Evolutionary conservation across 1,140 invertebrate genomes (phyloP), one percentile per base, ranked within the genome.

Genomic region (Drosophila serrata): DNA sequence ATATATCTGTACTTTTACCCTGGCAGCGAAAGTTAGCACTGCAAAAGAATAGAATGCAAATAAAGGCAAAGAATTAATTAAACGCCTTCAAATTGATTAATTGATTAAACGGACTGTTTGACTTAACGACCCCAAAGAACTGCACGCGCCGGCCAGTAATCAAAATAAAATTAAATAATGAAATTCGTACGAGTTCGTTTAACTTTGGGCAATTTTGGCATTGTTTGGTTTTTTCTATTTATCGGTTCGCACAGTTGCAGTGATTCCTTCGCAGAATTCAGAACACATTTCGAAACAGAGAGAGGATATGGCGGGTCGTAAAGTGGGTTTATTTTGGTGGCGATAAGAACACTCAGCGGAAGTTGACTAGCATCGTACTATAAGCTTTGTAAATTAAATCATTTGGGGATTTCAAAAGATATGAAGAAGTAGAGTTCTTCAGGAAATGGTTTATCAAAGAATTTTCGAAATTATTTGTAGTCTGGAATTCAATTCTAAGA

Each of bases 21-120:
- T 37, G 65, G 61, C 65, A 67, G 62, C 65, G 22, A 53, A 31
- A 45, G 31, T 29, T 37, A 40, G n/a, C 33, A 65, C 43, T 82
- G 74, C 49, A 65, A 75, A 12, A 6, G 3, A 9, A n/a, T 19
- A 37, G 42, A 58, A 79, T 39, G 42, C 24, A 68, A 55, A 46
- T 22, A 78, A 63, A 80, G 73, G 51, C 67, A 46, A 42, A 46
- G 51, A 77, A 80, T 82, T 88, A 87, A 84, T 87, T 88, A 62
- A 56, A 29, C 19, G 53, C 51, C 75, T 45, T 53, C 79, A 53
- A 65, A 63, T 80, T 87, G 84, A 74, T 87, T 87, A 86, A 86
- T 87, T 72, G 69, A 68, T 79, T 75, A 42, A 81, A 59, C 40
- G 68, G 68, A 37, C 42, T 68, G 13, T 27, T 37, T 42, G 68